Evolutionary conservation across 2,797 vertebrate species (phyloP), one percentile per base, ranked within the genome.

Genomic region (Oreortyx pictus): DNA sequence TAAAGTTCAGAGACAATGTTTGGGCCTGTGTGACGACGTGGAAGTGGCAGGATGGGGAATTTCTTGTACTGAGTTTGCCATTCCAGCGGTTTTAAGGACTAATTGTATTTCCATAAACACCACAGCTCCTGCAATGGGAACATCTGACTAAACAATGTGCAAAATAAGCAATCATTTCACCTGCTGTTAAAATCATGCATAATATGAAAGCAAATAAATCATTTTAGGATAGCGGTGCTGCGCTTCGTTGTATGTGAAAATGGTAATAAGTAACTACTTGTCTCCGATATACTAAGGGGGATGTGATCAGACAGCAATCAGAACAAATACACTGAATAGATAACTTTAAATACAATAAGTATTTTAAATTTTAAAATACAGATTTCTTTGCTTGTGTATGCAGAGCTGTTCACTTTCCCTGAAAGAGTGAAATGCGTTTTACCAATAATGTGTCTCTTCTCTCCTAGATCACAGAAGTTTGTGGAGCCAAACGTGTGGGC

Each of bases 401-500:
- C 56, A 47, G 23, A 44, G 23, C 8, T 65, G n/a, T 76, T 86
- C 70, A 23, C 8, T 3, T 65, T 59, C 78, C 13, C 56, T 59
- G 67, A 18, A 73, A 77, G 68, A 59, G 33, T 47, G 41, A 93
- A 90, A 83, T 7, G 17, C 43, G 5, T 87, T 86, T 94, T 80
- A 86, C 68, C 59, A 18, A 27, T 37, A 54, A 2, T 3, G 12
- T 39, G 4, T 92, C 87, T 95, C 88, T 95, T 75, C 50, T 95
- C 66, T 75, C 47, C 29, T 92, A 99, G 99, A 98, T 99, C 95
- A 99, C 98, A 4, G 99, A 99, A 93, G 94, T 99, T 93, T 99
- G 99, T 91, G 99, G 99, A 86, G 99, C 98, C 49, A 99, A 99
- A 97, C 98, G 98, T 1, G 97, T 98, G 93, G 99, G 99, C 72